Conservation (phyloP, 1,140 invertebrate species). For the Cherax quadricarinatus region DNA sequence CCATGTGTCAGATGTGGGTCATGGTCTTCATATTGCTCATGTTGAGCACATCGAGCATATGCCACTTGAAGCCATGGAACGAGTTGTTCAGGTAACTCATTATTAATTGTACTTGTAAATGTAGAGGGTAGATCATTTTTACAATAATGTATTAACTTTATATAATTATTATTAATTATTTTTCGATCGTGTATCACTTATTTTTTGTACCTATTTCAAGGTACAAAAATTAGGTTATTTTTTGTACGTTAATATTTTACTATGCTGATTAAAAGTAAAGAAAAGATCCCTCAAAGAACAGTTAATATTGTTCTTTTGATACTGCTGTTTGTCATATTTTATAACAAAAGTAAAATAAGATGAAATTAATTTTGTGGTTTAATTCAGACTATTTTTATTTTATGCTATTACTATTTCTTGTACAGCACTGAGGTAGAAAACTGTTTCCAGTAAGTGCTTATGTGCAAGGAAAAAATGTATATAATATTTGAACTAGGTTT, state of each 20-base stretch:
- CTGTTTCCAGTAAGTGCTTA: too few relatives aligned
- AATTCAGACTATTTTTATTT: background rate
- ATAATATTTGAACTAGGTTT: too few relatives aligned
- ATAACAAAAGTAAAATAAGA: background rate
- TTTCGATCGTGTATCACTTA: background rate
- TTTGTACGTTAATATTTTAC: conserved; percentile 2
- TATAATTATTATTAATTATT: background rate
- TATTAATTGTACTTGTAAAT: conserved; percentile 4
- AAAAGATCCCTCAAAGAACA: background rate
- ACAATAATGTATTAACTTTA: conserved; percentile 1
- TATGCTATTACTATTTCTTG: background rate
- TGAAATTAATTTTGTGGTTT: background rate
- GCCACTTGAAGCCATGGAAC: conserved; percentile 62
- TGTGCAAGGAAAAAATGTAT: too few relatives aligned
- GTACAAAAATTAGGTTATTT: background rate
- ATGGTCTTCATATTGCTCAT: conserved; percentile 51
- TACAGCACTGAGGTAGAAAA: too few relatives aligned
- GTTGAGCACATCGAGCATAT: conserved; percentile 64
- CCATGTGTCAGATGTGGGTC: conserved; percentile 42
- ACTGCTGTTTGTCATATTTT: background rate
- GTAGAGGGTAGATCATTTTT: background rate
- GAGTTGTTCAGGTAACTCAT: conserved; percentile 58
- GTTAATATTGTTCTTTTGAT: background rate
- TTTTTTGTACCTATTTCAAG: background rate
- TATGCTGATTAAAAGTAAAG: background rate